phyloP scores from a whole-genome alignment of 2,888 invertebrate species.

The Capitulum mitella region DNA sequence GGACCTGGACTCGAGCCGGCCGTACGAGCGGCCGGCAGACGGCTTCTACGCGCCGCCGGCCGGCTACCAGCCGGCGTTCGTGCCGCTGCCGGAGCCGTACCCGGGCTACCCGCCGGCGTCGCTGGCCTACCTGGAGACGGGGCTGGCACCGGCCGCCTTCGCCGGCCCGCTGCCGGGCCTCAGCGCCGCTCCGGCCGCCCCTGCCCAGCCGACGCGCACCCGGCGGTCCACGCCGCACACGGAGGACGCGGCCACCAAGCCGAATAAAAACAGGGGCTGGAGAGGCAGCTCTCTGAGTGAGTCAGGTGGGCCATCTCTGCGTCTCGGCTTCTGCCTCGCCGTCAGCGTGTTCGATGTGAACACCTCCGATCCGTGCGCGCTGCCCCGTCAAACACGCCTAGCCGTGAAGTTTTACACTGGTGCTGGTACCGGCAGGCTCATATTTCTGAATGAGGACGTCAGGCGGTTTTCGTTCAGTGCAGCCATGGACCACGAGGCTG shows the following conservation, averaged over 20 bases:
- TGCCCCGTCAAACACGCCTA: too few relatives aligned
- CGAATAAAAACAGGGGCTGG: background rate
- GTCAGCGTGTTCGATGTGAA: background rate
- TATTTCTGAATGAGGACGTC: too few relatives aligned
- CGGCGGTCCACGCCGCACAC: background rate
- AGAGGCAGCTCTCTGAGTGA: constrained; percentile 14
- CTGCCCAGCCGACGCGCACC: background rate
- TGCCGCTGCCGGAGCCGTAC: background rate
- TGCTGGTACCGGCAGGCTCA: too few relatives aligned
- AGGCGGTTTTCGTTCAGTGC: too few relatives aligned
- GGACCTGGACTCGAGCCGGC: background rate
- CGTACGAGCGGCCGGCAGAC: background rate
- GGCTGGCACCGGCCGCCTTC: background rate
- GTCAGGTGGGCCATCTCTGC: background rate
- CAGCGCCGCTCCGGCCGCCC: background rate
- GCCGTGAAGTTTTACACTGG: too few relatives aligned
- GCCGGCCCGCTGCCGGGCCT: background rate
- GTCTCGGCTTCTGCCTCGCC: background rate
- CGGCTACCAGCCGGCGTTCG: background rate
- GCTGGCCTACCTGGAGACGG: background rate
- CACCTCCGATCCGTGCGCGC: too few relatives aligned
- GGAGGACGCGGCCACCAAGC: background rate
- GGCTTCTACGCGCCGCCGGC: background rate
- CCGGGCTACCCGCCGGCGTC: background rate
- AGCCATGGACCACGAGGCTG: too few relatives aligned